phyloP scores from a whole-genome alignment of 2,113 vertebrate genomes.

The Uria lomvia region DNA sequence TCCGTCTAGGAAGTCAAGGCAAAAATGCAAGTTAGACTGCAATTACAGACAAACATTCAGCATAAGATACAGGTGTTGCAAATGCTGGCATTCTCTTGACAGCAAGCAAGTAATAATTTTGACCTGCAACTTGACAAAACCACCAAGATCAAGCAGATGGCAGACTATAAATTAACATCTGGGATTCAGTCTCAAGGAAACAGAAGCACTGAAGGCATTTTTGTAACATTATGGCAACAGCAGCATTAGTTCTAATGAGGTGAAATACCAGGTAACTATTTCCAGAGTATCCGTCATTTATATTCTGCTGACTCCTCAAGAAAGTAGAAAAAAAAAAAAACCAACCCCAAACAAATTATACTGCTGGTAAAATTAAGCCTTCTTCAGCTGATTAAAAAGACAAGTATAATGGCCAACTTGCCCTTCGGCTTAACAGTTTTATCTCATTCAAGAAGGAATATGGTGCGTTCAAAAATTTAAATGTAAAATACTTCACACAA shows the following conservation, averaged over 20 bases:
- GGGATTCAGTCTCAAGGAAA: slow-evolving; percentile 37
- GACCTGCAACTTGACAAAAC: slow-evolving; percentile 36
- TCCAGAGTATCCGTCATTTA: background rate
- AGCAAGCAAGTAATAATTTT: background rate
- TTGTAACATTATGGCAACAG: background rate
- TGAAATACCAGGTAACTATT: background rate
- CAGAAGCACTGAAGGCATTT: background rate
- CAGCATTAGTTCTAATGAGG: background rate
- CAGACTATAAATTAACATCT: slow-evolving; percentile 52
- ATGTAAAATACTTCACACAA: background rate
- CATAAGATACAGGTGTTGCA: background rate
- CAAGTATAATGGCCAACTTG: background rate
- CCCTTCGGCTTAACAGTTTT: background rate
- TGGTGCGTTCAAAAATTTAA: background rate
- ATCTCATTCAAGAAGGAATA: background rate
- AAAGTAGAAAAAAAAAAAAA: background rate
- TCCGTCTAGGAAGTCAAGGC: background rate
- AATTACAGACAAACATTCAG: background rate
- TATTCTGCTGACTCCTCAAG: background rate
- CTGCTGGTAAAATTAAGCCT: background rate
- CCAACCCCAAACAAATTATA: background rate
- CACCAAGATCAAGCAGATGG: slow-evolving; percentile 36
- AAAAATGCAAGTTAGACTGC: background rate
- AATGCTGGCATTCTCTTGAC: background rate
- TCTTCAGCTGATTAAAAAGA: background rate